Percentiles rank a stretch among this genome's conserved stretches.
phyloP scores from a whole-genome alignment of 1,140 invertebrate species.

The Sesamia nonagrioides region DNA sequence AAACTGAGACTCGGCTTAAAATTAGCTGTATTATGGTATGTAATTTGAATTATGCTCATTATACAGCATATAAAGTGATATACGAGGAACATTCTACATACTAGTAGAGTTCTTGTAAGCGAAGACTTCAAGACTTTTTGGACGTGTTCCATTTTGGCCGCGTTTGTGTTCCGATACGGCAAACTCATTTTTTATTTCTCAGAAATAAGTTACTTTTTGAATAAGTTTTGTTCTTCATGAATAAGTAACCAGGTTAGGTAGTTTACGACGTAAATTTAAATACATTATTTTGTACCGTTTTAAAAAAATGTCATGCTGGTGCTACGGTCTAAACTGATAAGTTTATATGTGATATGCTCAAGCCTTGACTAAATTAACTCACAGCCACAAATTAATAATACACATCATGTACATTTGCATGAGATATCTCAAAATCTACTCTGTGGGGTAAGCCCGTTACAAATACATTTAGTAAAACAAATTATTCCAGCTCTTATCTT shows the following conservation, averaged over 20 bases:
- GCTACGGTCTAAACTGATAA: neutral
- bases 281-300: neutral
- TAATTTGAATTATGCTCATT: constrained; percentile 49
- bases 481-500: constrained; percentile 14
- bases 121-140: constrained; percentile 45
- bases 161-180: constrained; percentile 25
- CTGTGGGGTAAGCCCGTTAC: neutral
- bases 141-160: constrained; percentile 42
- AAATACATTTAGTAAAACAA: constrained; percentile 20
- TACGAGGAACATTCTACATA: constrained; percentile 14
- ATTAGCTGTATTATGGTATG: constrained; percentile 48
- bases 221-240: constrained; percentile 14
- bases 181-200: constrained; percentile 32
- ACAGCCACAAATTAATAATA: neutral
- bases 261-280: constrained; percentile 2
- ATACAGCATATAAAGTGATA: constrained; percentile 21
- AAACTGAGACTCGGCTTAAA: constrained; percentile 54
- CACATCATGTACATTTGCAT: neutral
- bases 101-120: constrained; percentile 23
- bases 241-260: constrained; percentile 15
- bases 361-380: neutral
- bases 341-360: neutral
- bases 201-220: constrained; percentile 29
- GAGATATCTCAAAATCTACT: constrained; percentile 23
- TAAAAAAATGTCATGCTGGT: neutral